phyloP scores from a whole-genome alignment of 2,888 invertebrate genomes.

The Oscheius sp. region DNA sequence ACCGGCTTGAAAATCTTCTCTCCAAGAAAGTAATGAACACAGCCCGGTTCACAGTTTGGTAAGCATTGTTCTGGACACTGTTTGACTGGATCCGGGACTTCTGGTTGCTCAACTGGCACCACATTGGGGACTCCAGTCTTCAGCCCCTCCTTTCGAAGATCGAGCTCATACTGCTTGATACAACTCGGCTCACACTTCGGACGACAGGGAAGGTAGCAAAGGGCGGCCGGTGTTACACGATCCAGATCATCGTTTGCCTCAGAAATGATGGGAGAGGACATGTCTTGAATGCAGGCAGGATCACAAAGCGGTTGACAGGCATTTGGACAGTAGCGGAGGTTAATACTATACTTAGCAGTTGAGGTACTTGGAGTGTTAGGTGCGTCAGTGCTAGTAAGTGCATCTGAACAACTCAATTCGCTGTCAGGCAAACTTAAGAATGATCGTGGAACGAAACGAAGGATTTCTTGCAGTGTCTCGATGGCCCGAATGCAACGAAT shows the following conservation, averaged over 20 bases:
- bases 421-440: no score
- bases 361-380: constrained; percentile 1
- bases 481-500: constrained; percentile 10
- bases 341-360: not conserved
- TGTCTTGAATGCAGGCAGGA: constrained; percentile 25
- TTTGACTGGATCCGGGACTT: not conserved
- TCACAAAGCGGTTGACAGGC: constrained; percentile 31
- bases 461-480: constrained; percentile 12
- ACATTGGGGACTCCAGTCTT: not conserved
- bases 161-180: not conserved
- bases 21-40: not conserved
- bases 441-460: not conserved
- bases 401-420: not conserved
- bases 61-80: constrained; percentile 15
- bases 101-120: not conserved
- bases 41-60: constrained; percentile 27
- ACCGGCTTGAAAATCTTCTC: constrained; percentile 3
- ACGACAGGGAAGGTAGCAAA: constrained; percentile 28
- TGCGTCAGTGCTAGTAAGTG: not conserved
- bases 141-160: not conserved
- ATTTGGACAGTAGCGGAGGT: constrained; percentile 2
- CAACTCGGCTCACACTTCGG: constrained; percentile 16
- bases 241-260: not conserved
- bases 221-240: not conserved
- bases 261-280: constrained; percentile 24